phyloP scores from a whole-genome alignment of 2,888 invertebrate genomes.

The Stenodera caucasica region DNA sequence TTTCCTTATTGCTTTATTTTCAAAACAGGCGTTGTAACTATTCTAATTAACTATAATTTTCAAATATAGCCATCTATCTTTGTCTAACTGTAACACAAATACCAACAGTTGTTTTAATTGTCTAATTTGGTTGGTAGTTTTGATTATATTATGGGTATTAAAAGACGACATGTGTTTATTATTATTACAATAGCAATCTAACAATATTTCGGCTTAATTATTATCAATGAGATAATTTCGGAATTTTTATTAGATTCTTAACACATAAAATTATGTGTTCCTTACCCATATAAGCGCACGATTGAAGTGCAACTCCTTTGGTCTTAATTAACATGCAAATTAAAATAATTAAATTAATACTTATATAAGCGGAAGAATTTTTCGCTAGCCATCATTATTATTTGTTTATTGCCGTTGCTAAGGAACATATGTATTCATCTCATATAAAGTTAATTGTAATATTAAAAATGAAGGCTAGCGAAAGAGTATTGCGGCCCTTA shows the following conservation, averaged over 20 bases:
- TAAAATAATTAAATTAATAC: too few relatives aligned
- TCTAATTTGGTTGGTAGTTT: not conserved
- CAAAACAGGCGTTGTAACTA: constrained; percentile 7
- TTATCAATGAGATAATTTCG: not conserved
- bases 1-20: constrained; percentile 8
- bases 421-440: too few relatives aligned
- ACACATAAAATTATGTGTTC: too few relatives aligned
- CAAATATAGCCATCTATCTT: not conserved
- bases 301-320: too few relatives aligned
- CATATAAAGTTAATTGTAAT: too few relatives aligned
- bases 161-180: not conserved
- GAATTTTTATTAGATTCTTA: not conserved
- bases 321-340: too few relatives aligned
- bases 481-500: too few relatives aligned
- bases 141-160: not conserved
- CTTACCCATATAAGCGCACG: too few relatives aligned
- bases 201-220: not conserved
- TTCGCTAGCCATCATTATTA: too few relatives aligned
- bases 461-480: too few relatives aligned
- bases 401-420: too few relatives aligned
- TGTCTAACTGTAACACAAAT: not conserved
- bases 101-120: constrained; percentile 1
- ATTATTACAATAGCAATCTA: not conserved
- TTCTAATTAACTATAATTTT: constrained; percentile 13
- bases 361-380: too few relatives aligned